Base-by-base conservation (phyloP, 1,140 invertebrate genomes). In the Drosophila parvula region DNA sequence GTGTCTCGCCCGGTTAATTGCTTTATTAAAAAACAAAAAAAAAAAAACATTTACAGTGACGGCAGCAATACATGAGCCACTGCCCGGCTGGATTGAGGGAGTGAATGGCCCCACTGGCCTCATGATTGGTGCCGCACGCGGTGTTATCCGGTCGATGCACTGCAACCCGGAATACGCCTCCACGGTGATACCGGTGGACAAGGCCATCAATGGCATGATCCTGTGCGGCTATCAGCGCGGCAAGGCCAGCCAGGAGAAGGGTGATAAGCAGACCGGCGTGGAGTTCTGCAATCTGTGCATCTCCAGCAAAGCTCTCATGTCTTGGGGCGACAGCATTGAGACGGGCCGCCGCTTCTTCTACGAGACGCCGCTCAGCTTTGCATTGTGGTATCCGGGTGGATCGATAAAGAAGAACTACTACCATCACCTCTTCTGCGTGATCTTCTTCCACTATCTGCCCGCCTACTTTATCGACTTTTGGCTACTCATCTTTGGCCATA, bases 81-180 rank as follows among this genome's bases (percentile, higher is more conserved):
- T 94, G 27, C 94, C 94, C 2, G 97, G 98, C 18, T 99, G 98
- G 98, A 96, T 99, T 14, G 98, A 99, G 90, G 99, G 98, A 78
- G 93, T 97, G 53, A 99, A 98, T 91, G 98, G 98, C 34, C 97
- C 98, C 1, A 98, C 97, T 47, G 97, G 96, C 5, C 81, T 97
- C 4, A 92, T 97, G 75, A 94, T 96, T 34, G 96, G 94, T 0
- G 95, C 95, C 64, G 96, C 96, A 48, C 97, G 97, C 92, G 97
- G 97, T 65, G 93, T 97, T 0, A 93, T 97, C 12, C 93, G 95
- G 4, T 94, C 95, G 2, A 96, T 97, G 94, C 90, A 92, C 53
- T 94, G 95, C 94, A 93, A 95, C 77, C 95, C 92, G 3, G 92
- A 93, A 7, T 94, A 94, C 71, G 83, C 91, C 5, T 94, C 94